Base-by-base conservation (phyloP, 2,888 invertebrate genomes). In the Pherbina coryleti region DNA sequence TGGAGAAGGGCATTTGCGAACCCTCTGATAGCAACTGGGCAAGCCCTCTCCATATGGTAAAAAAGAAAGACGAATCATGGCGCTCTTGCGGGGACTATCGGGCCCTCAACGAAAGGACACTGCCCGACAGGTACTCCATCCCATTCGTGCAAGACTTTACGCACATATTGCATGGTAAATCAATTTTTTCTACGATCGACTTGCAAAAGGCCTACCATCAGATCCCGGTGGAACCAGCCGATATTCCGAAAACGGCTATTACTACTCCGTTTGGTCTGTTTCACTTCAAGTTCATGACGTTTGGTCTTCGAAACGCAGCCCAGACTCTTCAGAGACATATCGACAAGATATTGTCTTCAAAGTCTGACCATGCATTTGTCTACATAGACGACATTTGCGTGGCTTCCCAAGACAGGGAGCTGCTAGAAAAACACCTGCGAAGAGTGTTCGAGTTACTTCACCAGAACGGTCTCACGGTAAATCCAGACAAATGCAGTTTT, bases 351-450 rank as follows among this genome's bases (percentile, higher is more conserved):
- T n/a, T n/a, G n/a, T n/a, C n/a, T n/a, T n/a, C n/a, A n/a, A n/a
- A n/a, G n/a, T n/a, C n/a, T n/a, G n/a, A n/a, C n/a, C n/a, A n/a
- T n/a, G n/a, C n/a, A n/a, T n/a, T n/a, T n/a, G n/a, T n/a, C n/a
- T n/a, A n/a, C n/a, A n/a, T n/a, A n/a, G n/a, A 79, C 67, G 81
- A 81, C 53, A 79, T 79, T 17, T 71, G 64, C n/a, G 60, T 78
- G 9, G 78, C 79, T 11, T 79, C 71, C 11, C 34, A 37, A 31
- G 64, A 57, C 28, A 67, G 25, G 19, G 64, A 70, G 34, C 76
- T 79, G 34, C 79, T 79, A 17, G 55, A 75, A 14, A 1, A 64
- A 31, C 77, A 79, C 28, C 67, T 75, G n/a, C 49, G 67, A 31
- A 25, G 31, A 55, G 14, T 76, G 31, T n/a, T 75, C 7, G 4